Evolutionary conservation across 2,113 vertebrate species (phyloP).

Genomic region (Oncorhynchus mykiss): DNA sequence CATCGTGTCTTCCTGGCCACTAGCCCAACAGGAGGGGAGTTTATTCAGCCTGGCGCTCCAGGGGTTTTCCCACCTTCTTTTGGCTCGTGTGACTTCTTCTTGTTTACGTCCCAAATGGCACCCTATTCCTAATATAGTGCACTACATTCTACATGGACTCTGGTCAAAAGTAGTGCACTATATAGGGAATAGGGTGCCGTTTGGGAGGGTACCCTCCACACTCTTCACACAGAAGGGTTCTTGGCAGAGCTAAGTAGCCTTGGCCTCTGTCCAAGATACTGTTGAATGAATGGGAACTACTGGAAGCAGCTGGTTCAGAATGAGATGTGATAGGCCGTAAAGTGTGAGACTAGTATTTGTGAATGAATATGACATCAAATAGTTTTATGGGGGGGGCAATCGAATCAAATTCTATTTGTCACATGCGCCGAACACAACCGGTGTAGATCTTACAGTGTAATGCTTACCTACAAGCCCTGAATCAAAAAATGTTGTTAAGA

Average conservation of each 20-base stretch:
- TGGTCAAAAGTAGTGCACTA: background rate
- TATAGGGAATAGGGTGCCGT: background rate
- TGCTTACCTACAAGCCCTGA: too few relatives aligned
- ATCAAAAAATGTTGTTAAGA: too few relatives aligned
- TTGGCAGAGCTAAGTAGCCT: slow-evolving; percentile 45
- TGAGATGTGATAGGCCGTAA: background rate
- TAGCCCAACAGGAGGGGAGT: slow-evolving; percentile 37
- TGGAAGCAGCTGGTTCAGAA: slow-evolving; percentile 7
- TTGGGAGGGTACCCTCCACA: too few relatives aligned
- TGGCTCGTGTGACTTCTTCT: slow-evolving; percentile 29
- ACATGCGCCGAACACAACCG: too few relatives aligned
- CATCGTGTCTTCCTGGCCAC: slow-evolving; percentile 46
- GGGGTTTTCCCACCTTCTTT: slow-evolving; percentile 20
- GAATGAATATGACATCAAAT: background rate
- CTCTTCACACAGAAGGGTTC: slow-evolving; percentile 7
- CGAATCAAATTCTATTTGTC: too few relatives aligned
- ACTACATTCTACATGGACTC: too few relatives aligned
- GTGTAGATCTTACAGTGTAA: too few relatives aligned
- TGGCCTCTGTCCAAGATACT: slow-evolving; percentile 60
- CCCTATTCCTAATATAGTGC: too few relatives aligned
- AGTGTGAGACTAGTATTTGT: background rate
- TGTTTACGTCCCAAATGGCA: background rate
- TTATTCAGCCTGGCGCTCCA: slow-evolving; percentile 40
- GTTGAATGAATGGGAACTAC: slow-evolving; percentile 4
- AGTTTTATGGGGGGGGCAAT: too few relatives aligned